Base-by-base conservation (phyloP, 1,140 invertebrate species). In the Drosophila sp. region DNA sequence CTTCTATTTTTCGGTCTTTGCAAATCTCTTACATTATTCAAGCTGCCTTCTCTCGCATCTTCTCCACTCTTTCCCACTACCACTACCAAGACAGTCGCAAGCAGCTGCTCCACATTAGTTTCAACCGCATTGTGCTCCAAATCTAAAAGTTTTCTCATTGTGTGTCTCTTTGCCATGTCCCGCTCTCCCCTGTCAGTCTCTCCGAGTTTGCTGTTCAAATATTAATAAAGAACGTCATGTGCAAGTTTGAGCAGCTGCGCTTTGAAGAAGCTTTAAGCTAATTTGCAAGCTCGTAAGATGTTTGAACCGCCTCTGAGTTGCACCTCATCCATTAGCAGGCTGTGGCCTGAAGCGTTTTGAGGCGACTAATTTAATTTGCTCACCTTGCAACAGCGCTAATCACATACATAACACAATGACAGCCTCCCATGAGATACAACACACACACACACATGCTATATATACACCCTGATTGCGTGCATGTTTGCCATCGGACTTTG, bases 1-100 rank as follows among this genome's bases (percentile, higher is more conserved):
- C 93, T 93, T 65, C 45, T 93, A n/a, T 63, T 92, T 89, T 86
- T 38, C 66, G 89, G 90, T 32, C 92, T 87, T 45, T 48, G 43
- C 72, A 74, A 74, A 74, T 70, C 56, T 74, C 53, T 27, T 74
- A 41, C 58, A 70, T 74, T 74, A 74, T 74, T 74, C 65, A 70
- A 41, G 78, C 40, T 11, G 6, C 92, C 80, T 45, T 61, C 67
- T 71, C n/a, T n/a, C n/a, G n/a, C n/a, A n/a, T 80, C 76, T 11
- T 3, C 8, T 3, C 8, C 11, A 1, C 46, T 13, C 36, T 11
- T 43, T n/a, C n/a, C n/a, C n/a, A n/a, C n/a, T n/a, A n/a, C n/a
- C n/a, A n/a, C 32, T 38, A 16, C 43, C 14, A 11, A 11, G n/a
- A 40, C 16, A 58, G 34, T 41, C 11, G 61, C 51, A 50, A 65